Evolutionary conservation across 1,140 invertebrate genomes (phyloP), one percentile per base, ranked within the genome.

Genomic region (Intoshia linei): DNA sequence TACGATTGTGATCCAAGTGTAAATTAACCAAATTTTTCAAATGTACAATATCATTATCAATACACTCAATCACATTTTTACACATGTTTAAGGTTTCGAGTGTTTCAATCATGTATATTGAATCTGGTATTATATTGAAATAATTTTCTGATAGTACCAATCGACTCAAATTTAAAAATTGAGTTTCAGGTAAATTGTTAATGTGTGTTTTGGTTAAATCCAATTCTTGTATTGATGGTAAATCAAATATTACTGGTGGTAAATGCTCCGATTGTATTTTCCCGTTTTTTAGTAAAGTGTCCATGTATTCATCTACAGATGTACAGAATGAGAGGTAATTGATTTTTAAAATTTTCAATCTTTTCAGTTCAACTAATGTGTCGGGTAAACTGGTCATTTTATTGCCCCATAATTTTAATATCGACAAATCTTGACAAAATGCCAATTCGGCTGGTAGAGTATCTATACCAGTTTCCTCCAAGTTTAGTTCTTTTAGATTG

Each of bases 201-300:
- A 58, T 50, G 40, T 53, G 52, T 20, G 51, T 53, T 34, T 43
- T 43, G 33, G 55, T 50, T 23, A 58, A 42, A 41, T 58, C 51
- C 3, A 58, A 42, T 5, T 39, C 39, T 40, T 49, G 41, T 18
- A 57, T 41, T 39, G 44, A 45, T 36, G 52, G 49, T 5, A 59
- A 40, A 41, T 57, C 51, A 45, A 57, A 59, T 14, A 59, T 45
- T 23, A 56, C 52, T 13, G 42, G 30, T 3, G 56, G 55, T 27
- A 59, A 50, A 39, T 57, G 53, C 42, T 59, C 53, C 0, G 54
- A 56, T 23, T 48, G 49, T 13, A 59, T 49, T 44, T 59, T 52
- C 18, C 54, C 51, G 41, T 50, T 54, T 30, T 45, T 43, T 23
- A 57, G 41, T 18, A 57, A 43, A 23, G 39, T 42, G 36, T 50